Evolutionary conservation across 64 coral and sea anemone genomes (phyloP).

Genomic region (Dendronephthya gigantea): DNA sequence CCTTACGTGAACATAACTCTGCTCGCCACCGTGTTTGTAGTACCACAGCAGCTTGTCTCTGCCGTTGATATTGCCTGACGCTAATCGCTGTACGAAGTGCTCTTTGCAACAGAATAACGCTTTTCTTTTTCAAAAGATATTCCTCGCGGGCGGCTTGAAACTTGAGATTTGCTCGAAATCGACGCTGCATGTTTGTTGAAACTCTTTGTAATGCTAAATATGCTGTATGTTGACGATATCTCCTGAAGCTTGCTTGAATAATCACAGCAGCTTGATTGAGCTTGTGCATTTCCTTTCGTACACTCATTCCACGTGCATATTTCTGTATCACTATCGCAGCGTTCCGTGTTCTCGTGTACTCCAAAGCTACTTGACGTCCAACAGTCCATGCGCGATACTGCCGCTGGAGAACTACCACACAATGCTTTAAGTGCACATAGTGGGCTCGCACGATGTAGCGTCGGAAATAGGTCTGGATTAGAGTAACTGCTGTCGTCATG

Average conservation of each 20-base stretch:
- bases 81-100: background rate
- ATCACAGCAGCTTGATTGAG: slow-evolving; percentile 28
- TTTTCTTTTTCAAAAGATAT: background rate
- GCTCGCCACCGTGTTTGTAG: background rate
- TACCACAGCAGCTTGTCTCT: background rate
- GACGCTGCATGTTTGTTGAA: slow-evolving; percentile 41
- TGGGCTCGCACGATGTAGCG: slow-evolving; percentile 21
- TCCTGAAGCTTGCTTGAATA: slow-evolving; percentile 57
- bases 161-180: background rate
- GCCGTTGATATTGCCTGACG: background rate
- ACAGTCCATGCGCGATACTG: slow-evolving; percentile 54
- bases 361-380: slow-evolving; percentile 44
- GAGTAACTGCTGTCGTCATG: slow-evolving; percentile 33
- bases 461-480: slow-evolving; percentile 43
- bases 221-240: slow-evolving; percentile 22
- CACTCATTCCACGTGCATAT: background rate
- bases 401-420: slow-evolving; percentile 42
- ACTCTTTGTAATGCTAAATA: slow-evolving; percentile 16
- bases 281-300: background rate
- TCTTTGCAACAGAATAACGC: background rate
- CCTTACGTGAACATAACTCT: background rate
- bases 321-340: background rate
- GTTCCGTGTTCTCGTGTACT: slow-evolving; percentile 24
- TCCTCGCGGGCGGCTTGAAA: background rate
- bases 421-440: slow-evolving; percentile 33